Base-by-base conservation (phyloP, 2,888 invertebrate genomes). In the Arrhopalites spinosus region DNA sequence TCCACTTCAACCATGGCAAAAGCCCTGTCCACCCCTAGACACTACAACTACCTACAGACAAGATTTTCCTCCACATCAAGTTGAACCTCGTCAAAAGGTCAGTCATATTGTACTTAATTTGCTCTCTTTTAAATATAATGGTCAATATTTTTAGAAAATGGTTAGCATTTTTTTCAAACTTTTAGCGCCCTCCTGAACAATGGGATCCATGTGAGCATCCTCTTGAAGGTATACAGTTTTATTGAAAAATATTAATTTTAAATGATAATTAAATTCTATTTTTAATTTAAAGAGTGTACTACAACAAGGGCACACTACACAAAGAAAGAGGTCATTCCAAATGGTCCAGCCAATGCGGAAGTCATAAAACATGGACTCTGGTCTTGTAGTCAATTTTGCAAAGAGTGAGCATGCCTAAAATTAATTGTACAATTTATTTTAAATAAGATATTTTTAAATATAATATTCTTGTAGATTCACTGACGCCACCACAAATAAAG, bases 131-230 rank as follows among this genome's bases (percentile, higher is more conserved):
- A 36, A 7, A 7, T 11, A 36, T 36, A 36, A 36, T 36, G 11
- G 11, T 7, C 36, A 36, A 7, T 36, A 36, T 36, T 36, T 36
- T 36, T n/a, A n/a, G 36, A 36, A 36, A 7, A 7, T 36, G 36
- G 3, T 36, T 36, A 7, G 36, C 11, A 11, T 36, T 3, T 36
- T 3, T 36, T 36, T 36, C 59, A 53, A 27, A 53, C n/a, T n/a
- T n/a, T n/a, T n/a, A n/a, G n/a, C n/a, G 74, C 13, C 70, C 71
- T 25, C 56, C 64, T 5, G 72, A 74, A 13, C 11, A 30, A 3
- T 80, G 77, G 63, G 78, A 78, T 45, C 81, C 81, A 17, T 78
- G 80, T 64, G 77, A 77, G n/a, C 79, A 78, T 75, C 80, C 81
- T 1, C 29, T 80, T 68, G 80, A 81, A 75, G 74, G 80, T 78